Conservation (phyloP, 2,113 vertebrate genomes). For the Clarias macrocephalus region DNA sequence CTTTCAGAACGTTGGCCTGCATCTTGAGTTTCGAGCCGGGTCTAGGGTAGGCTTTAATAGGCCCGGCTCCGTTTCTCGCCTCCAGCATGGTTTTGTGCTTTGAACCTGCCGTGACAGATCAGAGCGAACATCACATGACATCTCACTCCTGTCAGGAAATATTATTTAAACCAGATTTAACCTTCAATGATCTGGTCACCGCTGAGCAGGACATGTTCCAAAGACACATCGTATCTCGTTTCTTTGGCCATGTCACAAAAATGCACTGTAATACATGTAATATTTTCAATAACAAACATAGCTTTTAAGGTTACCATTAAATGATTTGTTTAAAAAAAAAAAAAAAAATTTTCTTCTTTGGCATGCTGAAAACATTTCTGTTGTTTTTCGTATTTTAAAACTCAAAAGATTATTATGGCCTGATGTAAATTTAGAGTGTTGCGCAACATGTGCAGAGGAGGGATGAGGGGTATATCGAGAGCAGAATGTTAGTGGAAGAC, state of each 20-base stretch:
- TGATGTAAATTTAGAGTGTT: no score
- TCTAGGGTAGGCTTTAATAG: constrained; percentile 94
- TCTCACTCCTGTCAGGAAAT: not conserved
- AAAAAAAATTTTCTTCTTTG: not conserved
- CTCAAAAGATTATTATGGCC: no score
- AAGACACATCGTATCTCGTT: not conserved
- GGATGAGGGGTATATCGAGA: no score
- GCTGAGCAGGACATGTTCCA: not conserved
- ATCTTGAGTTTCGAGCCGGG: constrained; percentile 88
- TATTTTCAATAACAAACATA: not conserved
- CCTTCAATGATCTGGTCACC: not conserved
- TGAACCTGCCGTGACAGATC: constrained; percentile 74
- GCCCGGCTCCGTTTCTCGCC: constrained; percentile 90
- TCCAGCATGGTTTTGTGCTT: constrained; percentile 99
- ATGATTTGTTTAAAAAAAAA: no score
- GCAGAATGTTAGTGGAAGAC: no score
- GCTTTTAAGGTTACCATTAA: not conserved
- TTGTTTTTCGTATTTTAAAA: not conserved
- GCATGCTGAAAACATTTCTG: not conserved
- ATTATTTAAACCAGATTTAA: not conserved
- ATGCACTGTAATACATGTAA: not conserved
- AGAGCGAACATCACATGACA: not conserved
- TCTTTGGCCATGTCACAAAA: not conserved
- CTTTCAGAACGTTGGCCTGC: constrained; percentile 77
- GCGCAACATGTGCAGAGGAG: no score